A percentile compares a stretch with the other conserved stretches of the same genome.
Conservation (phyloP, 2,888 invertebrate species). For the Drosophila buzzatii region DNA sequence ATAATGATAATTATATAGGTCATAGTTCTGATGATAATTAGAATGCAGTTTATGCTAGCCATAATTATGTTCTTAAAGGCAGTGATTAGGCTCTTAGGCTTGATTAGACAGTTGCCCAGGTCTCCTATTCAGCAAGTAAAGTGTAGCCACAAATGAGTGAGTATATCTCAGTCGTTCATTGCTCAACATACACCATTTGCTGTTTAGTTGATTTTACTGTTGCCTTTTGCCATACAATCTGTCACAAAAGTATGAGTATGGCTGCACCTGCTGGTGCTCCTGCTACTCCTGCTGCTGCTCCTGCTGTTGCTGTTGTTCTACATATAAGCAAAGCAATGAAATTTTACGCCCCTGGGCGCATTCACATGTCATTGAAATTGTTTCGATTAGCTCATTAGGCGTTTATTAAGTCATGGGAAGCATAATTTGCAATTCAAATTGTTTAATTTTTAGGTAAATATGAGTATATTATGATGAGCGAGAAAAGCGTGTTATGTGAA, state of each 20-base stretch:
- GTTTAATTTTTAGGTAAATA: not conserved
- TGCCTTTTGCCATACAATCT: conserved; percentile 19
- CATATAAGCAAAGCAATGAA: not conserved
- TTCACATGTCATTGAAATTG: conserved; percentile 30
- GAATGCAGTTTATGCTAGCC: too few relatives aligned
- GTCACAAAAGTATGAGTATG: conserved; percentile 16
- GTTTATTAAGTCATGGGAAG: conserved; percentile 25
- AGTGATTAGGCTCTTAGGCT: too few relatives aligned
- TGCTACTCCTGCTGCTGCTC: not conserved
- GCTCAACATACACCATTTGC: too few relatives aligned
- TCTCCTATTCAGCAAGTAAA: too few relatives aligned
- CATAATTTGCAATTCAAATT: conserved; percentile 9
- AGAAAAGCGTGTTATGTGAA: not conserved
- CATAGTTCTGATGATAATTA: too few relatives aligned
- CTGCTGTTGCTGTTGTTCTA: not conserved
- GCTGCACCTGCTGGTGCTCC: conserved; percentile 22
- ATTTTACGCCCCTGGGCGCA: conserved; percentile 30
- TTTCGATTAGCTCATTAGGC: conserved; percentile 43
- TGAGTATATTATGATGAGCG: not conserved
- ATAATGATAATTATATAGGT: too few relatives aligned
- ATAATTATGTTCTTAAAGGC: too few relatives aligned
- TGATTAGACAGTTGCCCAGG: too few relatives aligned
- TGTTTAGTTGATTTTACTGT: conserved; percentile 2
- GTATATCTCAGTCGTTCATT: not conserved
- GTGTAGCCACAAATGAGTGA: too few relatives aligned